phyloP scores from a whole-genome alignment of 2,797 vertebrate genomes.

The Capromys pilorides region DNA sequence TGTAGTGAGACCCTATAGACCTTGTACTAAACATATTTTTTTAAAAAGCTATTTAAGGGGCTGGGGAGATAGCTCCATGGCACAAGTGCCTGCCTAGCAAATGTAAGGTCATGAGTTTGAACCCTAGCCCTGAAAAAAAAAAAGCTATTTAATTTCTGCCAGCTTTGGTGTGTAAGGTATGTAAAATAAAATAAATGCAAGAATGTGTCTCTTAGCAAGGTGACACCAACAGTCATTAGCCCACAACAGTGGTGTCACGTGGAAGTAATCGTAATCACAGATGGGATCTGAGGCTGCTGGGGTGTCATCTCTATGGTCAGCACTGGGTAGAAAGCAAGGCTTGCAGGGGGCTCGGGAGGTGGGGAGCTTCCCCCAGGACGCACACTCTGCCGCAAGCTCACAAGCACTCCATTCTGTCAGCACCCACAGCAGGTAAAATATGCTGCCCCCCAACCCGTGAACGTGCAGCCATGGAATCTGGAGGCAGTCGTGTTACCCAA shows the following conservation, averaged over 20 bases:
- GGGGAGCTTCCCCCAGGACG: background rate
- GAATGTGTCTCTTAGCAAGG: background rate
- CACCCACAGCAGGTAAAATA: background rate
- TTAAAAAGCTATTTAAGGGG: no score
- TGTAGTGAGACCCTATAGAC: no score
- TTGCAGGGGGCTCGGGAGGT: background rate
- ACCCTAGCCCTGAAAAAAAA: no score
- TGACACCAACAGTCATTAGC: background rate
- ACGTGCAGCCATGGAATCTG: background rate
- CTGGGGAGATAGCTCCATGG: no score
- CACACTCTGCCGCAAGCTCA: background rate
- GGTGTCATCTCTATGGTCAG: background rate
- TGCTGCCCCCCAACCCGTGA: background rate
- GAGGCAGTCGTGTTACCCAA: background rate
- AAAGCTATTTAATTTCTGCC: background rate
- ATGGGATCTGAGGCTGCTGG: background rate
- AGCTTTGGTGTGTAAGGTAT: background rate
- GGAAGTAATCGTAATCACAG: background rate
- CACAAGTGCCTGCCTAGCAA: no score
- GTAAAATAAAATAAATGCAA: slow-evolving; percentile 5
- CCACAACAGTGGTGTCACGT: background rate
- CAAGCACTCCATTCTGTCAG: background rate
- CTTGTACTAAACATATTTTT: no score
- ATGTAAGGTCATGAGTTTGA: no score
- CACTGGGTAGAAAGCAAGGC: background rate